Evolutionary conservation across 1,140 invertebrate species (phyloP), one percentile per base, ranked within the genome.

Genomic region (Cotesia typhae): DNA sequence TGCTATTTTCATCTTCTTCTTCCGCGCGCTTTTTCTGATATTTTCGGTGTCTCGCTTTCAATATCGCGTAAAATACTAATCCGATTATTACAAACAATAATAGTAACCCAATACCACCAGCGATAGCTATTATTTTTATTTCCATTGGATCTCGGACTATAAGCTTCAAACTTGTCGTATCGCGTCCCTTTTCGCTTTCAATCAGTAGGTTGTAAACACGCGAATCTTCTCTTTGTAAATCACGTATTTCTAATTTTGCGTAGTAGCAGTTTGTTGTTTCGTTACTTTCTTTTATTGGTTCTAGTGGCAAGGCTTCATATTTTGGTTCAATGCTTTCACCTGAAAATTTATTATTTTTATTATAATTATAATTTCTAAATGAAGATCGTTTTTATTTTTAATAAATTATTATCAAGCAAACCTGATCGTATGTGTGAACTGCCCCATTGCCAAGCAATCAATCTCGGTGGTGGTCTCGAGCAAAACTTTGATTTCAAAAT

Each of bases 401-500:
- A 28, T 28, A 28, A 74, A 60, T 52, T 59, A 72, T 70, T 68
- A 17, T 5, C 41, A 71, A 51, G 74, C 72, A 61, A 73, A 85
- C 86, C 86, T 67, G 85, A 83, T 71, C 83, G 78, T 38, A 87
- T 83, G 35, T 87, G 82, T 12, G 82, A 84, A 65, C 85, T 87
- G 5, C 86, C 86, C 86, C 86, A 87, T 61, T 87, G 80, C 86
- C 86, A 87, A 41, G 84, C 82, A 47, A 87, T 84, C 10, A 85
- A 61, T 67, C 78, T 76, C 0, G 86, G 86, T 1, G 84, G 84
- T 2, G 86, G 85, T 64, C 82, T 78, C n/a, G 86, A 86, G 17
- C 86, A 87, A 64, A 85, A 85, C 0, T 82, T 74, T 0, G 82
- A 84, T 57, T 82, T 84, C 1, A 87, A 75, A 10, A 79, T 74